Evolutionary conservation across 2,888 invertebrate genomes (phyloP), one percentile per base, ranked within the genome.

Genomic region (Phortica okadai): DNA sequence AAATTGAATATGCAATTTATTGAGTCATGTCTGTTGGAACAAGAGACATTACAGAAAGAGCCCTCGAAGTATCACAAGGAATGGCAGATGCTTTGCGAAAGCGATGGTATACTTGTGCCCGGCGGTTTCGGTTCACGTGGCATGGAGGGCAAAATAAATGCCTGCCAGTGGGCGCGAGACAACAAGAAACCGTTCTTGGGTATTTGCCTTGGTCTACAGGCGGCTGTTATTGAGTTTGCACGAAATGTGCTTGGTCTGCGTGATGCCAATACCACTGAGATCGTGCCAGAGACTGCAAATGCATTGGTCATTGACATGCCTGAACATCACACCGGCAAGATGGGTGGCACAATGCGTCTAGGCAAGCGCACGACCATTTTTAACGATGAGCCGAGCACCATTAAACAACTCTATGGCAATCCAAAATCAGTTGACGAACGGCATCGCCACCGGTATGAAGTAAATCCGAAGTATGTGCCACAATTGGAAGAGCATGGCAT

Each of bases 281-380:
- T 97, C 56, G 93, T 95, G 83, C 94, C 95, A 0, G 92, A 95
- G 2, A 95, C 96, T 11, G 92, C 92, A 54, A 92, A 96, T 91
- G 96, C 97, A 45, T 93, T 99, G 58, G 97, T 99, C 5, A 96
- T 99, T 79, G 99, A 99, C 86, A 99, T 99, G 99, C 99, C 99
- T 0, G 99, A 99, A 92, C 98, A 99, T 91, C 97, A 97, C 90
- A 94, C 95, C 0, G 98, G 97, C 0, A 94, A 96, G 82, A 94
- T 97, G 93, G 99, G 99, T 1, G 99, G 99, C 8, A 99, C 99
- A 0, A 99, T 99, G 99, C 93, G 99, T 77, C 92, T 99, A 69
- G 99, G 99, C n/a, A 96, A 95, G 89, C 94, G 99, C 85, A 95
- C 94, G 77, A 99, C 99, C 0, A 92, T 95, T 59, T 96, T 99